A percentile compares a stretch with the other conserved stretches of the same genome.
Evolutionary conservation across 2,888 invertebrate species (phyloP).

Genomic region (Apamea epomidion): DNA sequence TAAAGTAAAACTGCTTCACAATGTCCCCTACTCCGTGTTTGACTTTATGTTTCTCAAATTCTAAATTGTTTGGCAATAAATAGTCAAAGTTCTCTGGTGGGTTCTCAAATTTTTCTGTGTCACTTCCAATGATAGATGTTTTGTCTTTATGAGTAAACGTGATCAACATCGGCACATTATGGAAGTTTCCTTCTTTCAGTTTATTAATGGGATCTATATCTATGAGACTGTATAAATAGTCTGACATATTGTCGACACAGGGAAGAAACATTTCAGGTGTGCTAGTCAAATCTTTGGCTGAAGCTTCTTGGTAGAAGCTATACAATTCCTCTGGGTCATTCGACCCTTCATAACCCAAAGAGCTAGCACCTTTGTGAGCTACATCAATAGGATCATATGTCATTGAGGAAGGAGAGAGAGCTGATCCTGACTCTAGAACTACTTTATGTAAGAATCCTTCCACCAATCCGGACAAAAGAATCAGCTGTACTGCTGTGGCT

Average conservation of each 20-base stretch:
- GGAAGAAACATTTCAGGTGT: constrained; percentile 75
- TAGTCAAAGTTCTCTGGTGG: constrained; percentile 75
- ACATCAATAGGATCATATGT: constrained; percentile 74
- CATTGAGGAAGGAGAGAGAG: constrained; percentile 79
- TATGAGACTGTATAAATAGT: constrained; percentile 70
- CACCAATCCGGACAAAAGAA: constrained; percentile 78
- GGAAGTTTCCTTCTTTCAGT: constrained; percentile 72
- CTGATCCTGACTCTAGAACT: constrained; percentile 84
- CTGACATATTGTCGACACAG: constrained; percentile 77
- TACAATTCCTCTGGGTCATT: constrained; percentile 68
- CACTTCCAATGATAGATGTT: constrained; percentile 66
- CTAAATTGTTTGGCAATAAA: constrained; percentile 81
- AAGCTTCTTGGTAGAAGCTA: constrained; percentile 73
- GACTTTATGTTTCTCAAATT: constrained; percentile 71
- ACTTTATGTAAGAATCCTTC: constrained; percentile 80
- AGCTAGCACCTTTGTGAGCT: constrained; percentile 80
- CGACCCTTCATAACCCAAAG: constrained; percentile 83
- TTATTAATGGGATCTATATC: constrained; percentile 77
- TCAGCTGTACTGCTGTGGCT: constrained; percentile 79
- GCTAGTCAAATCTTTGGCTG: constrained; percentile 67
- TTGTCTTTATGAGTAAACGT: constrained; percentile 74
- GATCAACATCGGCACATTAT: constrained; percentile 79
- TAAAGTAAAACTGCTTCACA: constrained; percentile 83
- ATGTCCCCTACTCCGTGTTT: constrained; percentile 75
- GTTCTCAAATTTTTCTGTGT: constrained; percentile 68